Conservation (phyloP, 2,797 vertebrate genomes). For the Alosa sapidissima region DNA sequence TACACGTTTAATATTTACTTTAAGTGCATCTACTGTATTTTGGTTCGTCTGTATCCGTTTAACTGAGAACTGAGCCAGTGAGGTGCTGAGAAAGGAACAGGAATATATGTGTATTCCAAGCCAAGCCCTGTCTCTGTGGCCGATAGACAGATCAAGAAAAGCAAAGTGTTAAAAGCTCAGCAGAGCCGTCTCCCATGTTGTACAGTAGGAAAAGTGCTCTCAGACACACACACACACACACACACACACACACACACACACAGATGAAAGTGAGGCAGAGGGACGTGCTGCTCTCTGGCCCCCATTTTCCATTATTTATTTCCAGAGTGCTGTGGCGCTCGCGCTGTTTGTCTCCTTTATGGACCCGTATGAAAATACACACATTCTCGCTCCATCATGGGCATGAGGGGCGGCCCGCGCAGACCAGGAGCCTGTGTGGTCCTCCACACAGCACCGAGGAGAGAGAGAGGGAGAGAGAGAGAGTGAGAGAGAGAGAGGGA, state of each 20-base stretch:
- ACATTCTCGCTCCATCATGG: slow-evolving; percentile 69
- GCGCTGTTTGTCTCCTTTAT: slow-evolving; percentile 67
- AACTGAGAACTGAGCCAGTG: neutral
- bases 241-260: neutral
- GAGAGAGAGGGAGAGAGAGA: neutral
- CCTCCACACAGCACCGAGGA: slow-evolving; percentile 61
- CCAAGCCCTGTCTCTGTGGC: neutral
- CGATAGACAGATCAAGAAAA: neutral
- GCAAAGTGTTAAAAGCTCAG: neutral
- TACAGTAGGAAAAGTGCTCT: neutral
- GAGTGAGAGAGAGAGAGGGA: neutral
- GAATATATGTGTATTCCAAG: no score
- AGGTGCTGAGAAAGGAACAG: neutral
- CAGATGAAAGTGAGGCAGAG: neutral
- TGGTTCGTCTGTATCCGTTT: neutral
- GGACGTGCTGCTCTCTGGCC: slow-evolving; percentile 33
- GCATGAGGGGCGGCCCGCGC: slow-evolving; percentile 60
- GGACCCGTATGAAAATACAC: slow-evolving; percentile 72
- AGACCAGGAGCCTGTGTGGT: slow-evolving; percentile 86
- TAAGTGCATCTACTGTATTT: neutral
- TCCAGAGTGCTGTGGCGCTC: slow-evolving; percentile 64
- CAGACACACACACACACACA: neutral
- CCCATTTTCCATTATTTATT: slow-evolving; percentile 66
- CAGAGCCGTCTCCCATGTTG: neutral
- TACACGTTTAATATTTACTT: no score